Base-by-base conservation (phyloP, 2,888 invertebrate genomes). In the Charanyca ferruginea region DNA sequence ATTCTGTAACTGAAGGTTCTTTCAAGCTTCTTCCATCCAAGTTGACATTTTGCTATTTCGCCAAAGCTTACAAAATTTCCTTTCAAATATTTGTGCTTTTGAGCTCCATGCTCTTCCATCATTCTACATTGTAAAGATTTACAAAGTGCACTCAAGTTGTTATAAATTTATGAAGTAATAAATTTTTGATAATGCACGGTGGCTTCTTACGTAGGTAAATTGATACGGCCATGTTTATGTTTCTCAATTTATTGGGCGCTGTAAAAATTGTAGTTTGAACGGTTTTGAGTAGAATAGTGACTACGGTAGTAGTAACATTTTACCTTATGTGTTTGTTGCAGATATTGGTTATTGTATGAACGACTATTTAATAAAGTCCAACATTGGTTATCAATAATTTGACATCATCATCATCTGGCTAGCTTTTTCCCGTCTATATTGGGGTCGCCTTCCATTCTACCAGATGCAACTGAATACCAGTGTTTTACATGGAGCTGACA, bases 131-230 rank as follows among this genome's bases (percentile, higher is more conserved):
- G 62, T 77, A 64, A 73, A 78, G 64, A 65, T 69, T 77, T 75
- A 84, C 79, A 80, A 79, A 79, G 79, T 85, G 74, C 81, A 75
- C 75, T 76, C 73, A 77, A 67, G 66, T 74, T 75, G 80, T 73
- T 78, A 77, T 73, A 75, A 85, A 83, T 88, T 87, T 87, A 86
- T 81, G 81, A 71, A 66, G 81, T 76, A 81, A 85, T 87, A 88
- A 87, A 83, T 81, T 79, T 62, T 66, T 76, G 79, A 79, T 82
- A 83, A 77, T 84, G 57, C 83, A 69, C 73, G 78, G 87, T 85
- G 85, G 85, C 82, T 86, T 81, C 73, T 84, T 83, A 83, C 76
- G 84, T 86, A 83, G 76, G 84, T 86, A 88, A 87, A 87, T 81
- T 86, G 85, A 87, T 86, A 87, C 77, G 67, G 77, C 75, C 63